Evolutionary conservation across 2,113 vertebrate species (phyloP), one percentile per base, ranked within the genome.

Genomic region (Ophthalmolycus amberensis): DNA sequence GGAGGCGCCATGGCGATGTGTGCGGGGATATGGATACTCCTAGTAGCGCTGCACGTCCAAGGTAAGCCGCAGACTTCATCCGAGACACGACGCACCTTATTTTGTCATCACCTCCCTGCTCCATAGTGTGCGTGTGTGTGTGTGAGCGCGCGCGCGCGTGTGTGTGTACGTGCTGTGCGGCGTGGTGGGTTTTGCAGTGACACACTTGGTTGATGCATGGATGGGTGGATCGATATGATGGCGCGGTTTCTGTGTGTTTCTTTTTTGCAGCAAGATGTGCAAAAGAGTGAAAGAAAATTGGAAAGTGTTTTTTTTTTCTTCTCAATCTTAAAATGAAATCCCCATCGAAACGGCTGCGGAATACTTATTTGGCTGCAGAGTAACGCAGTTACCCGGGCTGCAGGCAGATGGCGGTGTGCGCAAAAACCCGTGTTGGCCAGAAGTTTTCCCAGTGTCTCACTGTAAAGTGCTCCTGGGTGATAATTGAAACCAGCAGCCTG

Each of bases 331-430:
- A 58, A n/a, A 70, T 60, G 40, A 38, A 50, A 2, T 38, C 46
- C 56, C 34, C 7, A 0, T 5, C 12, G 1, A 42, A 84, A 83
- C 85, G 79, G 80, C 80, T 85, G 84, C 89, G 82, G 77, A 83
- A 84, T 90, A 89, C 71, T 85, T 88, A 84, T 84, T 62, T 56
- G 46, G 56, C 65, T 77, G 78, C 32, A 44, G 75, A 79, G 72
- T 46, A 48, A 60, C 86, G 91, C 86, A 91, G 18, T 88, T 84
- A 85, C 82, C 5, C 67, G 0, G 42, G 18, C 83, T 74, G 82
- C 92, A 93, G 93, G 91, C 89, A 95, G 95, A 89, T 95, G 95
- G 95, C 94, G 93, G 85, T 85, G 69, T 92, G 89, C 60, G 88
- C 88, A 85, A 92, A 34, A 60, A 34, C 85, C 80, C 85, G n/a